Base-by-base conservation (phyloP, 2,797 vertebrate genomes). In the Coendou prehensilis region DNA sequence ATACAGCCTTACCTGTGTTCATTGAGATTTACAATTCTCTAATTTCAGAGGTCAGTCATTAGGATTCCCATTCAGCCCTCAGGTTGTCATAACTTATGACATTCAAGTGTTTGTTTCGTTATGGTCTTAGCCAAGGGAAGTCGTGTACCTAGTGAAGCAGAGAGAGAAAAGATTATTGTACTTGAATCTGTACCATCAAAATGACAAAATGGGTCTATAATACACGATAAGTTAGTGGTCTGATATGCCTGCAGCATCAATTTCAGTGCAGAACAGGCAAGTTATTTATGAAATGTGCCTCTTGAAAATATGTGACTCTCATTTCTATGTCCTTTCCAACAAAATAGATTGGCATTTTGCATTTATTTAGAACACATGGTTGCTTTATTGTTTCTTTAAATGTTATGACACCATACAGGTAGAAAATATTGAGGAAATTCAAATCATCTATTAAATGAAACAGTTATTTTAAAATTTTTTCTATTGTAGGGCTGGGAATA, bases 201-300 rank as follows among this genome's bases (percentile, higher is more conserved):
- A 98, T 97, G 98, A 98, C 96, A 97, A 98, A 98, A 97, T 87
- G 90, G 92, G 91, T 94, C 91, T 83, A 90, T 26, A 87, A 97
- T 95, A 98, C 98, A 98, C 97, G 98, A 94, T 89, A 97, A 95
- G 84, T 98, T 98, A 98, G 97, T 98, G 97, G 96, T 96, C 96
- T 56, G 83, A 95, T 98, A 95, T 78, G 89, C 97, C 98, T 96
- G 89, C 97, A 97, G 98, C 97, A 95, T 98, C 98, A 98, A 97
- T 93, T 96, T 91, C 95, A 98, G 98, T 98, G 97, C 98, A 98
- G 96, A 98, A 94, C 97, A 96, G 97, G 94, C 80, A 95, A 96
- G 93, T 97, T 98, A 98, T 98, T 98, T 98, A 98, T 98, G 98
- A 98, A 98, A 98, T 91, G 78, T 84, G 75, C 91, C 87, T 93